A percentile compares a stretch with the other conserved stretches of the same genome.
These are phyloP conservation scores for Disparrhopalites patrizii DNA, from an alignment of 2,888 invertebrate species.

Conservation along the genomic window DNA sequence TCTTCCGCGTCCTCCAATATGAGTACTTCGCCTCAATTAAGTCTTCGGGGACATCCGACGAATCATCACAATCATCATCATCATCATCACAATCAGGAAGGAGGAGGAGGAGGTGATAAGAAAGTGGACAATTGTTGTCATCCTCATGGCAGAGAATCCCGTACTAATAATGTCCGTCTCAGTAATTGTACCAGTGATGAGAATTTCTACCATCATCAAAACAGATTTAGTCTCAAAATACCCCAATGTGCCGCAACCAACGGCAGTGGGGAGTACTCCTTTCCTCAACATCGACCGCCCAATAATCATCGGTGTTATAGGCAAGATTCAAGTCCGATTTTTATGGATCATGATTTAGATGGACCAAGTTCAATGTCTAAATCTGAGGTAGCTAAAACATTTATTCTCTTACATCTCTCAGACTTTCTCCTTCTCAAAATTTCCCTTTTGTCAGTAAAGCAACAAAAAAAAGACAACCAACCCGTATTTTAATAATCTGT, in stretches of 20 bases:
- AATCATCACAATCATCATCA: neutral
- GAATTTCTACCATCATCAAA: neutral
- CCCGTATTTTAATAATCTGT: no score
- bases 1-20: no score
- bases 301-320: constrained; percentile 2
- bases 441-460: no score
- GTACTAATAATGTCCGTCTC: neutral
- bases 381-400: constrained; percentile 17
- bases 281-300: neutral
- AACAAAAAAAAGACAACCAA: no score
- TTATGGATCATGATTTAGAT: constrained; percentile 16
- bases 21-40: no score
- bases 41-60: no score
- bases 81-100: neutral
- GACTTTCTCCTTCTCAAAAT: no score
- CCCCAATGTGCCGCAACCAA: neutral
- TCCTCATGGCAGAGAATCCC: neutral
- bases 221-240: neutral
- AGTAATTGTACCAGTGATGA: neutral
- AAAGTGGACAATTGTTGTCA: neutral
- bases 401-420: no score
- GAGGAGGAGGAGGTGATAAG: neutral
- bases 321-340: constrained; percentile 8
- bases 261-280: neutral
- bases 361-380: neutral